phyloP scores from a whole-genome alignment of 2,797 vertebrate genomes.

The Danio jaintianensis region DNA sequence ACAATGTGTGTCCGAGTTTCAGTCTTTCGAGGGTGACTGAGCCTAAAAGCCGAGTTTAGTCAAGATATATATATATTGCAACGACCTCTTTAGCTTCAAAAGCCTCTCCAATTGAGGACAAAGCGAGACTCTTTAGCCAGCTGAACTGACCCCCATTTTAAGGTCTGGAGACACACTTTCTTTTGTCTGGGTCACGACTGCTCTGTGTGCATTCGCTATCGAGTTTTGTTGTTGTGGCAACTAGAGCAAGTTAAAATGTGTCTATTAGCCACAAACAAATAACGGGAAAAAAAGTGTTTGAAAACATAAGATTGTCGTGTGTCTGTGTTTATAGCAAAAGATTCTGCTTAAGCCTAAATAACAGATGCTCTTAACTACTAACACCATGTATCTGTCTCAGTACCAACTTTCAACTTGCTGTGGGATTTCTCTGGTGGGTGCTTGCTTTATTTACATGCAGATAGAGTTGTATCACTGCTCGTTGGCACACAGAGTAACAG shows the following conservation, averaged over 20 bases:
- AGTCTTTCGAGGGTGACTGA: constrained; percentile 48
- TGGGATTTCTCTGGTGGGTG: constrained; percentile 19
- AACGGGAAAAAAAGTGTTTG: constrained; percentile 13
- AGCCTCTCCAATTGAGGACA: constrained; percentile 32
- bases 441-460: constrained; percentile 40
- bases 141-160: constrained; percentile 42
- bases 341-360: constrained; percentile 25
- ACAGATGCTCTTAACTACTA: constrained; percentile 37
- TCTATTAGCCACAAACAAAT: constrained; percentile 12
- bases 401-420: constrained; percentile 36
- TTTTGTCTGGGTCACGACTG: constrained; percentile 21
- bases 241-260: constrained; percentile 35
- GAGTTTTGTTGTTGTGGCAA: constrained; percentile 24
- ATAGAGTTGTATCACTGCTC: constrained; percentile 17
- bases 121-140: constrained; percentile 21
- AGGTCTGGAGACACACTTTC: constrained; percentile 38
- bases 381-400: constrained; percentile 14
- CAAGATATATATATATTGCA: constrained; percentile 51
- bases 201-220: not conserved
- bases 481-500: constrained; percentile 31
- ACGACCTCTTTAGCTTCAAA: constrained; percentile 33
- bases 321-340: constrained; percentile 36
- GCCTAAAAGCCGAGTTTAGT: constrained; percentile 46
- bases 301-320: constrained; percentile 33
- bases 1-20: constrained; percentile 44